A percentile compares a stretch with the other conserved stretches of the same genome.
These are phyloP conservation scores for Acrossocheilus wenchowensis DNA, from an alignment of 2,797 vertebrate species.

Conservation along the genomic window DNA sequence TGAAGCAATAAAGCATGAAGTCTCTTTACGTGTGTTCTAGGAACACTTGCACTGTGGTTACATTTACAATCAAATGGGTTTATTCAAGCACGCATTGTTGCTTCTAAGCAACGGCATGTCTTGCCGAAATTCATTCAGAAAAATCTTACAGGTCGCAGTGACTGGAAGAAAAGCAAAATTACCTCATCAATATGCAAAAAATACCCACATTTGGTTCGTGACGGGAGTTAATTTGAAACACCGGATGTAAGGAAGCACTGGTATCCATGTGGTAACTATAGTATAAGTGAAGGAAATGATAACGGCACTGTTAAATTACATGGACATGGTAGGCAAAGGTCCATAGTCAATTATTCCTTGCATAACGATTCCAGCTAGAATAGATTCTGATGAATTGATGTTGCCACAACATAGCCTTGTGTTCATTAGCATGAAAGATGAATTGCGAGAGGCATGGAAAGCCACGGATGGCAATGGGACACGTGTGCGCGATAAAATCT, in stretches of 20 bases:
- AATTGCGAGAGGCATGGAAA: slow-evolving; percentile 17
- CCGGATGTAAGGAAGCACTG: not conserved
- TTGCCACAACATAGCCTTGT: slow-evolving; percentile 19
- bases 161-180: not conserved
- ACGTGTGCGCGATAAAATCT: not conserved
- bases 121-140: not conserved
- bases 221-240: not conserved
- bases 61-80: slow-evolving; percentile 16
- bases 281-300: not conserved
- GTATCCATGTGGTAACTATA: not conserved
- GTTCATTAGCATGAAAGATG: slow-evolving; percentile 34
- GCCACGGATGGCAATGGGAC: slow-evolving; percentile 13
- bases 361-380: slow-evolving; percentile 26
- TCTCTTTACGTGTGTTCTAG: not conserved
- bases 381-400: slow-evolving; percentile 30
- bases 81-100: slow-evolving; percentile 16
- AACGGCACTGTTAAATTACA: not conserved
- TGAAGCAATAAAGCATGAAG: slow-evolving; percentile 4
- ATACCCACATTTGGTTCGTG: not conserved
- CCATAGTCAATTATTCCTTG: slow-evolving; percentile 28
- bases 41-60: not conserved
- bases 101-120: slow-evolving; percentile 6
- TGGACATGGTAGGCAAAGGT: not conserved
- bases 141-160: not conserved
- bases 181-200: not conserved